Conservation (phyloP, 2,113 vertebrate genomes). For the Triplophysa rosa region DNA sequence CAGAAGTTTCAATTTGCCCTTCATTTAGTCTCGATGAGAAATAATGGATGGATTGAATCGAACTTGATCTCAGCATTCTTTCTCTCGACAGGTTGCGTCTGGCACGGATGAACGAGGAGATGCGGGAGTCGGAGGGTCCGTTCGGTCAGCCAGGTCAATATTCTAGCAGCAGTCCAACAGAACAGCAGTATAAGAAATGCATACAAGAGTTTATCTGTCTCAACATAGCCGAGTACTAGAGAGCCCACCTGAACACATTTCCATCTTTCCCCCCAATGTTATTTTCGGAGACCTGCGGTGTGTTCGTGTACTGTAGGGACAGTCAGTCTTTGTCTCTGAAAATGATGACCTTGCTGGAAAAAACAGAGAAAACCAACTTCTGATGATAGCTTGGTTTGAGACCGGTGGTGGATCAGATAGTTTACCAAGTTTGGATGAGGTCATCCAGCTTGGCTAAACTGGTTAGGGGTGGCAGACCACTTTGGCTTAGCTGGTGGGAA, state of each 20-base stretch:
- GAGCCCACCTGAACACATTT: constrained; percentile 12
- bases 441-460: background rate
- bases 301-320: background rate
- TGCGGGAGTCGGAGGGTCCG: constrained; percentile 91
- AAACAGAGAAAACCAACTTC: background rate
- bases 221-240: constrained; percentile 89
- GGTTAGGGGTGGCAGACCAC: background rate
- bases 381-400: background rate
- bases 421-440: background rate
- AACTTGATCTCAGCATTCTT: background rate
- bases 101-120: constrained; percentile 96
- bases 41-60: too few relatives aligned
- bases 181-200: constrained; percentile 95
- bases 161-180: constrained; percentile 89
- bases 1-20: too few relatives aligned
- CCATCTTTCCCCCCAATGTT: background rate
- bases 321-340: background rate
- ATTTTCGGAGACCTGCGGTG: background rate
- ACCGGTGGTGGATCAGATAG: background rate
- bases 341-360: background rate
- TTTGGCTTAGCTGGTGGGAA: too few relatives aligned
- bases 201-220: constrained; percentile 98
- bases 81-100: constrained; percentile 82
- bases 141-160: constrained; percentile 89
- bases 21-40: too few relatives aligned